A percentile compares a stretch with the other conserved stretches of the same genome.
phyloP scores from a whole-genome alignment of 2,888 invertebrate species.

The Imbricaverruca yamaguchii region DNA sequence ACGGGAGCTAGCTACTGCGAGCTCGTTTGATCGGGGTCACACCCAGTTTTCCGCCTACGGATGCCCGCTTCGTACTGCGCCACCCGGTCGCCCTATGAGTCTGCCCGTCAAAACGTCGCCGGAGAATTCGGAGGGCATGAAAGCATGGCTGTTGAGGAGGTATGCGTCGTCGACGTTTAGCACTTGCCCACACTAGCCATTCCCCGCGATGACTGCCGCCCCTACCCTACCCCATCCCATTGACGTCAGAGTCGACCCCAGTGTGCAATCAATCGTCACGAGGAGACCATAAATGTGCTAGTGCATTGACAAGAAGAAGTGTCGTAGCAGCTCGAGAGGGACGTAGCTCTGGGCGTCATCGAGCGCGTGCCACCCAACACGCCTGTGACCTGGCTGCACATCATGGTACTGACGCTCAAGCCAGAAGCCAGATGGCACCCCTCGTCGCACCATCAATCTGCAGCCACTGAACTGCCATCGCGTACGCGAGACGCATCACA shows the following conservation, averaged over 20 bases:
- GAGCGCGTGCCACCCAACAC: conserved; percentile 13
- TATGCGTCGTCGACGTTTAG: conserved; percentile 20
- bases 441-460: conserved; percentile 19
- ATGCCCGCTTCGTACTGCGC: background rate
- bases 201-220: background rate
- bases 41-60: background rate
- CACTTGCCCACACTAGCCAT: background rate
- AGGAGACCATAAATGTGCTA: background rate
- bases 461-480: conserved; percentile 16
- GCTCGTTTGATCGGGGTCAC: background rate
- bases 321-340: background rate
- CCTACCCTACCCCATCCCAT: too few relatives aligned
- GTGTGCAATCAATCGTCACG: background rate
- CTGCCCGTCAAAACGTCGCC: background rate
- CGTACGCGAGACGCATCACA: conserved; percentile 19
- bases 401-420: conserved; percentile 3
- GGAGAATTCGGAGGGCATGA: background rate
- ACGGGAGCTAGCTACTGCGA: background rate
- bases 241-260: conserved; percentile 7
- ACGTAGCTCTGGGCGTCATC: conserved; percentile 21
- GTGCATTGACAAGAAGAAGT: conserved; percentile 14
- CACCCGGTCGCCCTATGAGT: background rate
- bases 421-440: background rate
- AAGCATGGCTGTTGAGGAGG: conserved; percentile 1
- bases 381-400: background rate